These are phyloP conservation scores for Cephus spinipes DNA, from an alignment of 2,888 invertebrate species.

Conservation along the genomic window DNA sequence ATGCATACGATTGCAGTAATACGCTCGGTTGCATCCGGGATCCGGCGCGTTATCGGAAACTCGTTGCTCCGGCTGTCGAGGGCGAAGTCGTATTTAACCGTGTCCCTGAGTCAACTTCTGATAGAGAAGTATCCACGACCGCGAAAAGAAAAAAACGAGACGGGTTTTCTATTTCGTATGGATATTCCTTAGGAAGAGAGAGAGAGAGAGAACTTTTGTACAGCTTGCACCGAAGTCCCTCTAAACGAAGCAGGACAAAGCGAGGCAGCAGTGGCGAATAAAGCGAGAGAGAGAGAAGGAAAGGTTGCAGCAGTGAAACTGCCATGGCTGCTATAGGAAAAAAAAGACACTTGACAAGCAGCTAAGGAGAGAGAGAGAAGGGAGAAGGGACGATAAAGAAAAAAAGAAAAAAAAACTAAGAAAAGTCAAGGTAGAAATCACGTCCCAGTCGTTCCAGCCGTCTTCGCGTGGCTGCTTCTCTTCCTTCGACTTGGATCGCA, in stretches of 20 bases:
- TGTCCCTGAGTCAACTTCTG: constrained; percentile 6
- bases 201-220: not conserved
- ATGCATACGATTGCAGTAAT: constrained; percentile 37
- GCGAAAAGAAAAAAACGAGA: not conserved
- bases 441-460: not conserved
- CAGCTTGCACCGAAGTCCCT: not conserved
- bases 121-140: not conserved
- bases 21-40: constrained; percentile 50
- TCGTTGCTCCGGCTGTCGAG: constrained; percentile 40
- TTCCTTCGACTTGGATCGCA: not conserved
- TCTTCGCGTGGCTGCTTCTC: not conserved
- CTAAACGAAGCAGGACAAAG: not conserved
- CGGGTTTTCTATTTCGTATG: not conserved
- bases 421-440: not conserved
- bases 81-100: constrained; percentile 38
- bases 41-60: constrained; percentile 51
- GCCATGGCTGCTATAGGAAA: not conserved
- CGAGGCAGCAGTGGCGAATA: not conserved
- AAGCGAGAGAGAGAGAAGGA: not conserved
- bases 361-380: constrained; percentile 20
- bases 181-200: not conserved
- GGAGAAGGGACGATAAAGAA: constrained; percentile 28
- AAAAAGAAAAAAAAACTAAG: constrained; percentile 23
- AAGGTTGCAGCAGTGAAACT: not conserved
- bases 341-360: constrained; percentile 1